Evolutionary conservation across 2,888 invertebrate genomes (phyloP).

Genomic region (Hypselothyrea guttata): DNA sequence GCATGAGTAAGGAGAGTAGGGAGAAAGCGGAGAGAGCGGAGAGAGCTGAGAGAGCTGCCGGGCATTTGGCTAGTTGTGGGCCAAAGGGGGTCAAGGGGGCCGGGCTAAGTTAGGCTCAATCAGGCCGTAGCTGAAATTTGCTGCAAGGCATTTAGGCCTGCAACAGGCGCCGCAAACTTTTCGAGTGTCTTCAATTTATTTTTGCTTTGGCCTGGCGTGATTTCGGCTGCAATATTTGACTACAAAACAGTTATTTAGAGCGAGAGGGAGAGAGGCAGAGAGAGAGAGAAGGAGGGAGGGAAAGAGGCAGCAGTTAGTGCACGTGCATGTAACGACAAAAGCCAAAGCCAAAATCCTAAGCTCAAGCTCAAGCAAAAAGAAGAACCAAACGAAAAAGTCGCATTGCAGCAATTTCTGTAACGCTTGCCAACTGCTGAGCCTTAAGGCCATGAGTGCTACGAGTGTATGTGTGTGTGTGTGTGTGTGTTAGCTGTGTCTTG

Average conservation of each 20-base stretch:
- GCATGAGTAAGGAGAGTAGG: too few relatives aligned
- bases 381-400: slow-evolving; percentile 63
- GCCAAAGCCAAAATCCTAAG: slow-evolving; percentile 38
- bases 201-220: slow-evolving; percentile 24
- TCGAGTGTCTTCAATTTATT: not conserved
- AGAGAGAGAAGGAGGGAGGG: too few relatives aligned
- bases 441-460: not conserved
- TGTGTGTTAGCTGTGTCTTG: slow-evolving; percentile 6
- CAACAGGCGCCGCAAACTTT: slow-evolving; percentile 1
- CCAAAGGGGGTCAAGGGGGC: too few relatives aligned
- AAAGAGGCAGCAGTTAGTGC: slow-evolving; percentile 22
- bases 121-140: too few relatives aligned
- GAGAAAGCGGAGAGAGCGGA: too few relatives aligned
- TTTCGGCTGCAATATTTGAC: slow-evolving; percentile 57
- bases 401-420: slow-evolving; percentile 75
- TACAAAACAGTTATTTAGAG: slow-evolving; percentile 37
- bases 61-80: too few relatives aligned
- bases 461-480: slow-evolving; percentile 5
- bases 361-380: slow-evolving; percentile 12
- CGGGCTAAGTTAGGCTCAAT: too few relatives aligned
- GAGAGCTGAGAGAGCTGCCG: too few relatives aligned
- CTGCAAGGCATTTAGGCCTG: not conserved
- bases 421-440: slow-evolving; percentile 72
- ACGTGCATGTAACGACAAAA: slow-evolving; percentile 61
- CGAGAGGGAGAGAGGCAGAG: slow-evolving; percentile 15